Evolutionary conservation across 2,888 invertebrate species (phyloP).

Genomic region (Gari tellinella): DNA sequence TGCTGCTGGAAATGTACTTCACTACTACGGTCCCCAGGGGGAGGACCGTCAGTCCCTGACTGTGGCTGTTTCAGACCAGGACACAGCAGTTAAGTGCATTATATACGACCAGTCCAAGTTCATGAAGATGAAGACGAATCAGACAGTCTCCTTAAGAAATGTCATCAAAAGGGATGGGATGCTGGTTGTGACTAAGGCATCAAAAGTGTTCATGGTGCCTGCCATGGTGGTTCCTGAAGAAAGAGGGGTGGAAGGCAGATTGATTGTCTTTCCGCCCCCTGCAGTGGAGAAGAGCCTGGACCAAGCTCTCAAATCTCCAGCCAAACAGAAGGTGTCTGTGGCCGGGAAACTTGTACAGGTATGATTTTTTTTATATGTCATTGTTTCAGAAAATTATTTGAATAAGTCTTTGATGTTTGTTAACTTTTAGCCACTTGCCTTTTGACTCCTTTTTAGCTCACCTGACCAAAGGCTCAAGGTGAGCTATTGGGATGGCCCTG

Average conservation of each 20-base stretch:
- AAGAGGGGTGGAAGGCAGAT: background rate
- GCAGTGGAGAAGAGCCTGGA: background rate
- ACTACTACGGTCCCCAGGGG: background rate
- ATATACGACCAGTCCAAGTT: background rate
- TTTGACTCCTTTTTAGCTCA: too few relatives aligned
- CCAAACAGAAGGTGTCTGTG: constrained; percentile 5
- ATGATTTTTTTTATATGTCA: background rate
- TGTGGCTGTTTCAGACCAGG: background rate
- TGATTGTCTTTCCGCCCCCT: constrained; percentile 2
- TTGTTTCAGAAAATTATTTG: too few relatives aligned
- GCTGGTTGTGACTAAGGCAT: background rate
- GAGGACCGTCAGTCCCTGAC: background rate
- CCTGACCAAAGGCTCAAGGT: too few relatives aligned
- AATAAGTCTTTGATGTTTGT: too few relatives aligned
- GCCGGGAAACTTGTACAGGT: constrained; percentile 4
- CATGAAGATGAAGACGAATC: background rate
- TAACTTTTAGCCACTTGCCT: too few relatives aligned
- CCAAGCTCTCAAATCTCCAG: background rate
- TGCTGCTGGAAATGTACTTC: background rate
- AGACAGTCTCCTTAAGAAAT: background rate
- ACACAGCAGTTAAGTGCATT: background rate
- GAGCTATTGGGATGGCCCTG: too few relatives aligned
- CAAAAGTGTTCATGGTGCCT: background rate
- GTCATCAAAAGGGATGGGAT: background rate
- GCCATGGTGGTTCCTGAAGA: background rate